Base-by-base conservation (phyloP, 2,888 invertebrate species). In the Muschampia plurimacula region DNA sequence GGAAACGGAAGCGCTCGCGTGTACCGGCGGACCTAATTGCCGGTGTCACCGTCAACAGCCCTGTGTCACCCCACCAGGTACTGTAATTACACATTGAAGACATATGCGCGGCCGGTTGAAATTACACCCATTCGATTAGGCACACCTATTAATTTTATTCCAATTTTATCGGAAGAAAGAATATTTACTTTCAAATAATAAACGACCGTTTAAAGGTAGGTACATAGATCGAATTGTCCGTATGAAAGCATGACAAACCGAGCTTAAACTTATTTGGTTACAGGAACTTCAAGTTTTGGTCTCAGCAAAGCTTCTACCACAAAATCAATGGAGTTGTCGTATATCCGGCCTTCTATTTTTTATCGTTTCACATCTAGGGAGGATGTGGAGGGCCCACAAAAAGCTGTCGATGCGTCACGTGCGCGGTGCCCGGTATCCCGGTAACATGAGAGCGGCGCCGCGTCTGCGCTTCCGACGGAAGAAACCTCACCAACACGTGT, bases 1-100 rank as follows among this genome's bases (percentile, higher is more conserved):
- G 92, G 90, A 91, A 91, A 84, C 93, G 92, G 91, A 91, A 91
- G 86, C 83, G 86, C 85, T 84, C 88, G 89, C 91, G 91, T 92
- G 90, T 90, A 88, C 81, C 78, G 77, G 74, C 76, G 75, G 74
- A 77, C 79, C 76, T 89, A 91, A 92, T 92, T 86, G 89, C 81
- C 86, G 86, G 86, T 90, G 92, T 90, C 90, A 88, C 86, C 82
- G 80, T 83, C 78, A 74, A 73, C 69, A 59, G 59, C 71, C 65
- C 66, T 60, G 32, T 59, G 60, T 59, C 66, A 41, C 68, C 74
- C 52, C 73, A 79, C 80, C 78, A 77, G 75, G 76, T 75, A 72
- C 78, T 72, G 77, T 79, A 80, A 82, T 82, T 80, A 80, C 79
- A 68, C 74, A 62, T 72, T 75, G 79, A 79, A 86, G 83, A 87